Evolutionary conservation across 1,140 invertebrate species (phyloP).

Genomic region (Drosophila equinoxialis): DNA sequence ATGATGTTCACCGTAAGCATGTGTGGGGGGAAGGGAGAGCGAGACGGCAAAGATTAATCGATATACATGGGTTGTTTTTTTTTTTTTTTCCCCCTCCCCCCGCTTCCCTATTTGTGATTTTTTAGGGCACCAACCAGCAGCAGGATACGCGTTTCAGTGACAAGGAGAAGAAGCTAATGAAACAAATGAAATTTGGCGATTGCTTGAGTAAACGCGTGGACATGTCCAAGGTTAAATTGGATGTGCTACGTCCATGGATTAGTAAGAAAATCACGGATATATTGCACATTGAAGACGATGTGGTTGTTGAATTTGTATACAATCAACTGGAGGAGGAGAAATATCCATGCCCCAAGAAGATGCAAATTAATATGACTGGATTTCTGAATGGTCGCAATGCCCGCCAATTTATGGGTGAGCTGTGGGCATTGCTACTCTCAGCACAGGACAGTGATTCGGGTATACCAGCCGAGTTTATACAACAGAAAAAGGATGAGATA

Average conservation of each 20-base stretch:
- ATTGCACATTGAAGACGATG: constrained; percentile 98
- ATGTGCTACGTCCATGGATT: constrained; percentile 99
- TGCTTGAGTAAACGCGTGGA: constrained; percentile 96
- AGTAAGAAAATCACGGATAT: constrained; percentile 97
- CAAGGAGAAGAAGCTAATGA: constrained; percentile 99
- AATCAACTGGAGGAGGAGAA: constrained; percentile 97
- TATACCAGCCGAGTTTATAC: constrained; percentile 95
- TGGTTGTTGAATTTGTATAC: constrained; percentile 99
- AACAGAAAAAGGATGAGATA: constrained; percentile 98
- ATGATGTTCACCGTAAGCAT: constrained; percentile 82
- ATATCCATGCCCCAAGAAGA: constrained; percentile 98
- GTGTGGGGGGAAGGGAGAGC: constrained; percentile 10
- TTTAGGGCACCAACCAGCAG: constrained; percentile 97
- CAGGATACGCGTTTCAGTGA: constrained; percentile 99
- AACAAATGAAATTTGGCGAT: constrained; percentile 99
- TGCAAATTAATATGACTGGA: constrained; percentile 99
- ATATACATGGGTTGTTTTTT: constrained; percentile 12
- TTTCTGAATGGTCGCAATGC: constrained; percentile 99
- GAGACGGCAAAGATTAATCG: constrained; percentile 1
- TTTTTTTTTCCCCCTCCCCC: not conserved
- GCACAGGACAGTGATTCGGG: constrained; percentile 97
- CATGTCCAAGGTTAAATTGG: constrained; percentile 98
- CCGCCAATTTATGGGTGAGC: constrained; percentile 97
- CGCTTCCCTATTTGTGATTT: constrained; percentile 49
- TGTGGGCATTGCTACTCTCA: constrained; percentile 97